Evolutionary conservation across 1,140 invertebrate species (phyloP), one percentile per base, ranked within the genome.

Genomic region (Druon quercuslanigerum): DNA sequence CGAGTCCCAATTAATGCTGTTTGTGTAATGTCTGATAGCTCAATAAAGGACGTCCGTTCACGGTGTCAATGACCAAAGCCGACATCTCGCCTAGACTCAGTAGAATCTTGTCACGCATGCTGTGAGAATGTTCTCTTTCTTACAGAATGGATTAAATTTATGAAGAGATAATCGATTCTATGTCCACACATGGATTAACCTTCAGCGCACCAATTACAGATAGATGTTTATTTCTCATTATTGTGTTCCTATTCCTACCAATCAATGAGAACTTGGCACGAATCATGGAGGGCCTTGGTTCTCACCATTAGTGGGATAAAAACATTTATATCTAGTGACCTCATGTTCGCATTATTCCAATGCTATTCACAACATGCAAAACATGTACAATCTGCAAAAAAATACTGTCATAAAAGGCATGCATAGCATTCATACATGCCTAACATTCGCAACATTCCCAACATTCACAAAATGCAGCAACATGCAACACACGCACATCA

Each of bases 11-110:
- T 80, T 84, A 78, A 80, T 78, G 51, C 52, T 75, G 77, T 82
- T 77, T 79, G 51, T 77, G 83, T 79, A 83, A 82, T 77, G 75
- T 80, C 79, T 83, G 83, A 84, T 84, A 84, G 81, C 80, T 84
- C 81, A 83, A 83, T 84, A 82, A 83, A 76, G 51, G 57, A 74
- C 76, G 76, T 78, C 74, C 76, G 60, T 54, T 25, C 54, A 46
- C 75, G 16, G 71, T 77, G 72, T 75, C 57, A 76, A 71, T 40
- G 25, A 66, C 14, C 33, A 40, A 73, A 51, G 51, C 46, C 25
- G 66, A 72, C 46, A 75, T 40, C 11, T 72, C 52, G 20, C 13
- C 40, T 33, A 40, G 50, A 46, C 40, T 46, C 0, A 46, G 40
- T 9, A 46, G 7, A 46, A 46, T 11, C 40, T 46, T 71, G 2